Percentiles rank a stretch among this genome's conserved stretches.
These are phyloP conservation scores for Tanytarsus gracilentus DNA, from an alignment of 2,888 invertebrate species.

Conservation along the genomic window DNA sequence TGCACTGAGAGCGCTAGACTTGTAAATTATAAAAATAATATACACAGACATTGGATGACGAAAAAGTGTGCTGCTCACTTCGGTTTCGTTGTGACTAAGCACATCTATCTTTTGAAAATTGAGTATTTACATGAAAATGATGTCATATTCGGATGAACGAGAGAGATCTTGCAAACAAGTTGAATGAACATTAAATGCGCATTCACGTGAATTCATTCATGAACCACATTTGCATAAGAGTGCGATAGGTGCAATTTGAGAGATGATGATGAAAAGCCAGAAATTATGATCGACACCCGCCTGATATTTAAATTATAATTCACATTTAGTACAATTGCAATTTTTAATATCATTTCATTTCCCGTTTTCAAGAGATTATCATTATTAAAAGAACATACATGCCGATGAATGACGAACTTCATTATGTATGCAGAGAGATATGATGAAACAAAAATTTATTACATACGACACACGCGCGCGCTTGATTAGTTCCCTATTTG, in stretches of 20 bases:
- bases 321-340: neutral
- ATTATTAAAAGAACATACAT: neutral
- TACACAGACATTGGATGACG: no score
- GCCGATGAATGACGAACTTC: no score
- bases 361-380: neutral
- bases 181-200: conserved; percentile 1
- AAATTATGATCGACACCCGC: no score
- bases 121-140: neutral
- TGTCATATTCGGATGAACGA: neutral
- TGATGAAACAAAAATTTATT: conserved; percentile 2
- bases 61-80: neutral
- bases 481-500: conserved; percentile 7
- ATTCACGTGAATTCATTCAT: conserved; percentile 5
- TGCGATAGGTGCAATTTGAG: no score
- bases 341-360: conserved; percentile 2
- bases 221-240: no score
- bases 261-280: no score
- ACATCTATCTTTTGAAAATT: neutral
- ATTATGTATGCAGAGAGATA: conserved; percentile 20
- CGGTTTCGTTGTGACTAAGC: neutral
- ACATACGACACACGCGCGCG: no score
- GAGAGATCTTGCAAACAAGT: neutral
- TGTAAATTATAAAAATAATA: no score
- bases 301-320: neutral
- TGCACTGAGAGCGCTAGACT: no score